Percentiles rank a stretch among this genome's conserved stretches.
These are phyloP conservation scores for Cichladusa arquata DNA, from an alignment of 2,113 vertebrate genomes.

Conservation along the genomic window DNA sequence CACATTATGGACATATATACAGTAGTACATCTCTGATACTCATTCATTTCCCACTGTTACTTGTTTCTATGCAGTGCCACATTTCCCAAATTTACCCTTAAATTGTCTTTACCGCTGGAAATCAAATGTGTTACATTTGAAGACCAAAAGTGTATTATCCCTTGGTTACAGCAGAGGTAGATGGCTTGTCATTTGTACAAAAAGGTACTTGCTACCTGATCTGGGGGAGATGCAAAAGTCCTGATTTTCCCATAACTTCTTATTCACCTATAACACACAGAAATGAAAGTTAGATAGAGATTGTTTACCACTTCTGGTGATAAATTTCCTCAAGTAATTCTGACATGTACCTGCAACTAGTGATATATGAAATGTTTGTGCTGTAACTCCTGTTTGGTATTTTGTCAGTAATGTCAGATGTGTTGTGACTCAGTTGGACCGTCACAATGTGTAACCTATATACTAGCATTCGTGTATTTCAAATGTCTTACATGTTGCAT, in stretches of 20 bases:
- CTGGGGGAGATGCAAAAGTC: neutral
- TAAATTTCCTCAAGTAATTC: conserved; percentile 28
- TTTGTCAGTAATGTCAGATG: conserved; percentile 70
- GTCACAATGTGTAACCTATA: conserved; percentile 66
- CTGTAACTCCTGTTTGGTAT: conserved; percentile 69
- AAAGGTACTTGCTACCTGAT: neutral
- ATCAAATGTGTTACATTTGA: neutral
- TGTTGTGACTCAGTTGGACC: conserved; percentile 65
- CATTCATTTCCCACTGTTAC: neutral
- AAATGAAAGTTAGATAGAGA: conserved; percentile 3
- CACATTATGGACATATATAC: neutral
- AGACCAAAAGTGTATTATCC: neutral
- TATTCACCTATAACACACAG: neutral
- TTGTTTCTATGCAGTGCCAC: neutral
- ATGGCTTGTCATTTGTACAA: neutral
- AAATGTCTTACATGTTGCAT: conserved; percentile 86
- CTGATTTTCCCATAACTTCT: neutral
- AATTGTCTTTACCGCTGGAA: neutral
- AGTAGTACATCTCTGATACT: neutral
- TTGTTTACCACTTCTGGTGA: neutral
- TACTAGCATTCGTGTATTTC: conserved; percentile 73
- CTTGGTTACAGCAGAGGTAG: neutral
- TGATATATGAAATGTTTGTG: conserved; percentile 58
- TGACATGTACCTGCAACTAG: conserved; percentile 59
- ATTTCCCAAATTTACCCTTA: neutral